Evolutionary conservation across 2,888 invertebrate species (phyloP), one percentile per base, ranked within the genome.

Genomic region (Caenorhabditis plicata): DNA sequence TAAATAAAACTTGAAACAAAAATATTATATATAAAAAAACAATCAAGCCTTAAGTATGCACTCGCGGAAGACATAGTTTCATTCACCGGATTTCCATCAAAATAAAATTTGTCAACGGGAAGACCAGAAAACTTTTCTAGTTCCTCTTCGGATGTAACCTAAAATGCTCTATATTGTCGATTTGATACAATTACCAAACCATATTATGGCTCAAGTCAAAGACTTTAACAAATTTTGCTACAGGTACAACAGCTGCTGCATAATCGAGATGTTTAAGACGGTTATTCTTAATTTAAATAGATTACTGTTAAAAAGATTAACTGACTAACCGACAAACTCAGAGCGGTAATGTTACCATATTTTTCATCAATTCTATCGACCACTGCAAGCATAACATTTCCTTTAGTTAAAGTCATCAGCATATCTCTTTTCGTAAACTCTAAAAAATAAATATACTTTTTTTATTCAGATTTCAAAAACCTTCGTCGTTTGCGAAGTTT

Each of bases 131-230:
- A 58, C 47, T 74, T 73, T 19, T 60, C 56, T 36, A 79, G 41
- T 15, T 79, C 72, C 17, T 60, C 51, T 11, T 73, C 55, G 11
- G 62, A 49, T 3, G 68, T 47, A 22, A 78, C 64, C 77, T 78
- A 52, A 36, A 72, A 42, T 8, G 11, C 4, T 29, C 26, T 3
- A 35, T n/a, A 15, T 15, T 41, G 9, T 25, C 26, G 5, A 41
- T 9, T 8, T 19, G 7, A 19, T 19, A 8, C 36, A 36, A 36
- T 19, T 20, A 5, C 3, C 19, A 19, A 4, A 78, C 77, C 43
- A 68, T 49, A 63, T 79, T 79, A 38, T 73, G 68, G 13, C 76
- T 75, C 22, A 79, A 51, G 40, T 79, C 78, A 29, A 79, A 52
- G 19, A 68, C 71, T 22, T 58, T 64, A 19, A 79, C 64, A 15